These are phyloP conservation scores for Aptenodytes patagonicus DNA, from an alignment of 2,113 vertebrate species.

Conservation along the genomic window DNA sequence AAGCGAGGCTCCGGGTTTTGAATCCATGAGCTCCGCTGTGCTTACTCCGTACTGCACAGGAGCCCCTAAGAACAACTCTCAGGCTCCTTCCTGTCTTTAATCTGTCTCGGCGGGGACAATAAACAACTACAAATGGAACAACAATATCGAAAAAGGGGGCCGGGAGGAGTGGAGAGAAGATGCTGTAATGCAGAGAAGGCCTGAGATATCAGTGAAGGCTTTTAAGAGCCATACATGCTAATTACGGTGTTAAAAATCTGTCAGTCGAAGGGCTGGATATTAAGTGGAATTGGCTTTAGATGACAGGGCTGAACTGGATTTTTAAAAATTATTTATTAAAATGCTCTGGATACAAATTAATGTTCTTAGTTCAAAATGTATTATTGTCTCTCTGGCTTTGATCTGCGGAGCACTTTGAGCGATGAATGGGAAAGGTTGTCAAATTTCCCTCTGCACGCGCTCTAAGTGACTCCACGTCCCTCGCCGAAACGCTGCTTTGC, in stretches of 20 bases:
- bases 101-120: conserved; percentile 43
- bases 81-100: conserved; percentile 12
- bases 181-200: conserved; percentile 2
- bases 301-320: conserved; percentile 68
- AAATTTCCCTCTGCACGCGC: not conserved
- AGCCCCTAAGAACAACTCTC: not conserved
- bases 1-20: not conserved
- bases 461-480: not conserved
- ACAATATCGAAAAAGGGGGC: not conserved
- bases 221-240: conserved; percentile 71
- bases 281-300: conserved; percentile 72
- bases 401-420: conserved; percentile 67
- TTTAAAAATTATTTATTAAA: conserved; percentile 63
- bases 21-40: not conserved
- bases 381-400: conserved; percentile 71
- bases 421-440: conserved; percentile 64
- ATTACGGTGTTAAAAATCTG: conserved; percentile 75
- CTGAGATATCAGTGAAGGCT: conserved; percentile 46
- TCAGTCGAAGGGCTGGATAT: conserved; percentile 71
- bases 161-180: not conserved
- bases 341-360: conserved; percentile 68
- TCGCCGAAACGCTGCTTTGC: not conserved
- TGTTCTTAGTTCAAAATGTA: conserved; percentile 59
- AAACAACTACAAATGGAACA: conserved; percentile 67
- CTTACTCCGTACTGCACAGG: not conserved